Evolutionary conservation across 1,140 invertebrate species (phyloP), one percentile per base, ranked within the genome.

Genomic region (Drosophila persimilis): DNA sequence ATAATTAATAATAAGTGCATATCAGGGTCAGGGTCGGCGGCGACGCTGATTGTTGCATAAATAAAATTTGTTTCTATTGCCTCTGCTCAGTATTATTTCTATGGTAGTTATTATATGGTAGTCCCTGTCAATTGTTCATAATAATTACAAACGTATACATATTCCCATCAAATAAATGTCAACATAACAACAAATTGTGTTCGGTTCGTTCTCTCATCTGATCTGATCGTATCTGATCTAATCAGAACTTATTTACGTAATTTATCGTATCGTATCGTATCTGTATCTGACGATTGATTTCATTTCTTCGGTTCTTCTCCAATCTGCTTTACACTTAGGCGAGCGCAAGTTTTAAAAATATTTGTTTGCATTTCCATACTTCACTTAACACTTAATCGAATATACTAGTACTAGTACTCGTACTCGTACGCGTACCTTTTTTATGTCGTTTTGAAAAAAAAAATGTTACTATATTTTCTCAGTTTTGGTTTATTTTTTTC

Each of bases 91-190:
- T 86, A 69, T 69, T 88, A 76, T 79, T 79, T 88, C 71, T 88
- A 79, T 88, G 56, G 73, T 67, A 63, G 56, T 76, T 72, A 90
- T 89, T 89, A 83, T 64, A 59, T 83, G 76, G 78, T 90, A 90
- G 75, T 90, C 88, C 86, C 89, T 90, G 84, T 81, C 88, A 89
- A 83, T 89, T 75, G 84, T 89, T 89, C 29, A 86, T 88, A 86
- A 80, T 77, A 58, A 86, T 85, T 81, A 75, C 61, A 83, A 72
- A 76, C 56, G 45, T 45, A 13, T 39, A 39, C 35, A 61, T 55
- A 47, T 44, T 56, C 26, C 52, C 39, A 57, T 66, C 43, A 80
- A 86, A 86, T 73, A 65, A 86, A 83, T 88, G 55, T 61, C 59
- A 88, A 86, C 74, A 60, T 78, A 88, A 88, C 83, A 78, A 88